Base-by-base conservation (phyloP, 2,113 vertebrate species). In the Loxodonta africana region DNA sequence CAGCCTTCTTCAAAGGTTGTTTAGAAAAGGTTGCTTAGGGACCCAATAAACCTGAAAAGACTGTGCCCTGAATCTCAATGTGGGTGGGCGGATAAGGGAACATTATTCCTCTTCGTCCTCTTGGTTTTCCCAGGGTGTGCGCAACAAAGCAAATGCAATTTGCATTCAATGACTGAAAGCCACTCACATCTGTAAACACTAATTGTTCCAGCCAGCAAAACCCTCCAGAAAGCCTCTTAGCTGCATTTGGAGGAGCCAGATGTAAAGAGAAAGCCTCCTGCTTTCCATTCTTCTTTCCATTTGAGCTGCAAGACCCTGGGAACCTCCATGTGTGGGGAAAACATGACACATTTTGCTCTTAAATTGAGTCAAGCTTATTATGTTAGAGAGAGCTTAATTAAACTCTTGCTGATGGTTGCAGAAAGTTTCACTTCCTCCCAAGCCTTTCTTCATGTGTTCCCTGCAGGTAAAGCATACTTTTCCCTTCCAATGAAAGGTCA, bases 1-100 rank as follows among this genome's bases (percentile, higher is more conserved):
- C 94, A 90, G 85, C 82, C 78, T n/a, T 94, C 92, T 95, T 96
- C 88, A 97, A 96, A 98, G 96, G 96, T 97, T 98, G 96, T 96
- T 97, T 94, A 96, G 96, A 37, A 97, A 96, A 98, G 96, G 96
- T 97, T 98, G 96, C 97, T 97, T 94, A 96, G 96, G 97, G 97
- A 97, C 88, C 67, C 84, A 95, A 74, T 65, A 97, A 98, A 96
- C 92, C 96, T 88, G 81, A 84, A 91, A 97, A 96, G 92, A 88
- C 95, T 91, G 95, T 95, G 96, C 83, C 92, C 33, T 92, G 94
- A 74, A 96, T 95, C 73, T 94, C 96, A 95, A 92, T 97, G 97
- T 97, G 97, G 95, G 96, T 97, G 97, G 96, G 90, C 77, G 2
- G 88, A 96, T 96, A 95, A 96, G 97, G 92, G 62, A 87, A 60